A percentile compares a stretch with the other conserved stretches of the same genome.
Conservation (phyloP, 1,140 invertebrate genomes). For the Ylistrum balloti region DNA sequence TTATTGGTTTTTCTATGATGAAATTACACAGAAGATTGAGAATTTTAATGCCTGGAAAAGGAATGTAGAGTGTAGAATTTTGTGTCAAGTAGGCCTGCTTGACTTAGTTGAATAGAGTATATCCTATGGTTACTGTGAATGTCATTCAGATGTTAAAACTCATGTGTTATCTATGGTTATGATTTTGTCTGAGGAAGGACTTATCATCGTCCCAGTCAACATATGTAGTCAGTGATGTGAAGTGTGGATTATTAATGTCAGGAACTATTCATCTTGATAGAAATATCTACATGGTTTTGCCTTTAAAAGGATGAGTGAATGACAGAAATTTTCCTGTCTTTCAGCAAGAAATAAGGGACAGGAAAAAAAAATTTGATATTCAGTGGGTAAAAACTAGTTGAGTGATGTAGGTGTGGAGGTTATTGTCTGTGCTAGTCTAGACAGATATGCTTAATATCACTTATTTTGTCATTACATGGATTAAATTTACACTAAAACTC, state of each 20-base stretch:
- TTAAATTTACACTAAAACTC: neutral
- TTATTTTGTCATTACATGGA: neutral
- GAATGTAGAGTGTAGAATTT: too few relatives aligned
- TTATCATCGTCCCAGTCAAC: too few relatives aligned
- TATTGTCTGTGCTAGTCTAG: neutral
- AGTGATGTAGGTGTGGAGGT: neutral
- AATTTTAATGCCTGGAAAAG: too few relatives aligned
- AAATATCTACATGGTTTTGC: neutral
- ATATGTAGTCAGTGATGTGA: neutral
- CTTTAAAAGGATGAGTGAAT: neutral
- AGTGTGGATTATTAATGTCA: neutral
- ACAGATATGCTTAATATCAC: constrained; percentile 4
- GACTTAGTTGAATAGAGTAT: too few relatives aligned
- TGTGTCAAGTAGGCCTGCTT: too few relatives aligned
- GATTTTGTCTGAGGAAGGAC: neutral
- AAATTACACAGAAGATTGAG: too few relatives aligned
- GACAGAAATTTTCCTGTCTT: neutral
- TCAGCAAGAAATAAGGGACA: neutral
- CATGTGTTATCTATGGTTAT: too few relatives aligned
- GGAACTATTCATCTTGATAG: neutral
- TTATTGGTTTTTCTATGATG: too few relatives aligned
- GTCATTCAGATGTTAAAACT: too few relatives aligned
- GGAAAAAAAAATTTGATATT: neutral
- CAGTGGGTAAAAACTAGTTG: neutral
- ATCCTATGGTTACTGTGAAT: too few relatives aligned